Conservation (phyloP, 2,888 invertebrate species). For the Cephus pygmeus region DNA sequence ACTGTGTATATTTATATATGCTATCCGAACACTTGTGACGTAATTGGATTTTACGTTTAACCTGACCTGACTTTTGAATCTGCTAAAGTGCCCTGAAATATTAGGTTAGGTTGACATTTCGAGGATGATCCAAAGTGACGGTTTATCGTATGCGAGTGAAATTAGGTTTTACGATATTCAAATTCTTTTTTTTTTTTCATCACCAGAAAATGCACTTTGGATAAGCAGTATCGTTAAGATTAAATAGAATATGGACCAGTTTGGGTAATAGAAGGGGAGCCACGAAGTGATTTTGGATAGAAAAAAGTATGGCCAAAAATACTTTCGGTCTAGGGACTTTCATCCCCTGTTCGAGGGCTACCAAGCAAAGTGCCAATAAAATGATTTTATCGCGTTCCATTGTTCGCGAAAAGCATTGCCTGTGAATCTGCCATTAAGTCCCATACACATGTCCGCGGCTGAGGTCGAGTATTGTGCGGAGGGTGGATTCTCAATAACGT, state of each 20-base stretch:
- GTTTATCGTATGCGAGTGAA: neutral
- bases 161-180: neutral
- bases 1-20: neutral
- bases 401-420: neutral
- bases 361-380: neutral
- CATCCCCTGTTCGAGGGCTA: neutral
- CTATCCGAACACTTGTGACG: neutral
- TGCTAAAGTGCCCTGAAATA: neutral
- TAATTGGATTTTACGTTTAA: neutral
- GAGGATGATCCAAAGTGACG: neutral
- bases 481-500: neutral
- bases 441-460: too few relatives aligned
- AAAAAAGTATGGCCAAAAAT: neutral
- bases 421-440: neutral
- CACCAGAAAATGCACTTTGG: neutral
- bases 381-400: neutral
- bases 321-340: neutral
- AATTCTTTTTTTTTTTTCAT: neutral
- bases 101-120: neutral
- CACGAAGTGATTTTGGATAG: neutral
- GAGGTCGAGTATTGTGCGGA: neutral
- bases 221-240: neutral
- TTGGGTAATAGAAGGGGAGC: neutral
- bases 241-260: neutral
- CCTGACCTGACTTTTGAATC: neutral